Percentiles rank a stretch among this genome's conserved stretches.
These are phyloP conservation scores for Scytalopus superciliaris DNA, from an alignment of 2,113 vertebrate species.

Conservation along the genomic window DNA sequence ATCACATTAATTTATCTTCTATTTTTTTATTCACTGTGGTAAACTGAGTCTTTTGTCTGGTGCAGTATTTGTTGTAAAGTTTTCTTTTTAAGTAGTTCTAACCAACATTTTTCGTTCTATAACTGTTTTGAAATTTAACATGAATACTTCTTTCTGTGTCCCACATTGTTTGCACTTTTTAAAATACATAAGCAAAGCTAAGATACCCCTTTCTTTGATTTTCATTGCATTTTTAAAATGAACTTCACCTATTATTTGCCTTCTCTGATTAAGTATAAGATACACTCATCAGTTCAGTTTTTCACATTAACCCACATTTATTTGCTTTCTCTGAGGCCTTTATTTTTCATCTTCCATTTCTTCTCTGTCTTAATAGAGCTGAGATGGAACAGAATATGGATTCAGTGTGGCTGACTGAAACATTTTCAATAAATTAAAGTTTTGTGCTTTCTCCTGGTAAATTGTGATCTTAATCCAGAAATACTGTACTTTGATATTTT, in stretches of 20 bases:
- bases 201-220: not conserved
- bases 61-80: not conserved
- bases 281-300: not conserved
- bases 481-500: not conserved
- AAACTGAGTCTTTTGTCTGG: not conserved
- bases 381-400: not conserved
- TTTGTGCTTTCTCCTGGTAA: not conserved
- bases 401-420: not conserved
- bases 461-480: not conserved
- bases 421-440: not conserved
- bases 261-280: not conserved
- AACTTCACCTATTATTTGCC: not conserved
- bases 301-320: not conserved
- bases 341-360: not conserved
- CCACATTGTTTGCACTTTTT: not conserved
- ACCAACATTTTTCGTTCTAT: not conserved
- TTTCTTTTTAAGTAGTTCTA: not conserved
- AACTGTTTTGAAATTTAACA: not conserved
- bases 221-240: not conserved
- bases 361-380: not conserved
- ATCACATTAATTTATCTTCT: not conserved
- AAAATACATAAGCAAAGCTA: not conserved
- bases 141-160: not conserved
- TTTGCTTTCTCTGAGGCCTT: not conserved
- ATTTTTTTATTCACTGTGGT: not conserved